These are phyloP conservation scores for Eupeodes luniger DNA, from an alignment of 2,888 invertebrate species.

Conservation along the genomic window DNA sequence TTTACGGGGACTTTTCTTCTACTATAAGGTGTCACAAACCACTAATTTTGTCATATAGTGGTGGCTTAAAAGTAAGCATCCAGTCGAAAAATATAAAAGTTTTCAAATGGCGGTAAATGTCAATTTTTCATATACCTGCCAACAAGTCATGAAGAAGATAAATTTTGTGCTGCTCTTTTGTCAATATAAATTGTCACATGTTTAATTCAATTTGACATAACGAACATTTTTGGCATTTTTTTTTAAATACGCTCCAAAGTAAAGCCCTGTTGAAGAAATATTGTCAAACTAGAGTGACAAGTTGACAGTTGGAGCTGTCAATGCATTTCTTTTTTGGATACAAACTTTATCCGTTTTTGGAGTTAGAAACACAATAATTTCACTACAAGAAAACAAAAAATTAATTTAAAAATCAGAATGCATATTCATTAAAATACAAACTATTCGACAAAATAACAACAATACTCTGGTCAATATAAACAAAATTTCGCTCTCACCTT, in stretches of 20 bases:
- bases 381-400: constrained; percentile 3
- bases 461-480: background rate
- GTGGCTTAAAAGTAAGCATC: too few species aligned
- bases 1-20: too few species aligned
- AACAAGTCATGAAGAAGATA: too few species aligned
- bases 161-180: too few species aligned
- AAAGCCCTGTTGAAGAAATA: background rate
- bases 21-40: too few species aligned
- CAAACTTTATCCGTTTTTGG: background rate
- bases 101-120: too few species aligned
- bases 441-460: background rate
- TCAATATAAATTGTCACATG: too few species aligned
- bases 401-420: constrained; percentile 26
- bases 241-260: background rate
- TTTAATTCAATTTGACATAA: too few species aligned
- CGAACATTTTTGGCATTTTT: too few species aligned
- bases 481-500: constrained; percentile 10
- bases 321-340: background rate
- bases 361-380: constrained; percentile 9
- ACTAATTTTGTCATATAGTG: too few species aligned
- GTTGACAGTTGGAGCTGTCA: constrained; percentile 4
- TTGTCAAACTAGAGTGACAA: constrained; percentile 7
- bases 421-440: background rate
- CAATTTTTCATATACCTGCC: too few species aligned
- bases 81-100: too few species aligned